Evolutionary conservation across 2,797 vertebrate species (phyloP).

Genomic region (Ciconia nigra): DNA sequence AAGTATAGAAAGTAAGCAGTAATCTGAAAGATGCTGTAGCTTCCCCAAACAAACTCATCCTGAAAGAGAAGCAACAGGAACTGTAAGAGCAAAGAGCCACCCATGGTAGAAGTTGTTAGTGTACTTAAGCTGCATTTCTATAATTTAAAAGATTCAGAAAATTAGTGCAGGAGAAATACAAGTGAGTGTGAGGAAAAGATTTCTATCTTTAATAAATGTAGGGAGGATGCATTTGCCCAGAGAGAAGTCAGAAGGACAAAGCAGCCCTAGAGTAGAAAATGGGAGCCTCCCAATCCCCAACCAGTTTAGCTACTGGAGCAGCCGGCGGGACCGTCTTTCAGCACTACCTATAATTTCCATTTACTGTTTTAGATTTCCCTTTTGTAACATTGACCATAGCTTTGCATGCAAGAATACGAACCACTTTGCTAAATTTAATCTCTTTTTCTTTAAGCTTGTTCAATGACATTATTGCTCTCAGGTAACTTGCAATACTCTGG

Average conservation of each 20-base stretch:
- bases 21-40: background rate
- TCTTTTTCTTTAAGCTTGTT: background rate
- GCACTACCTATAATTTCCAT: background rate
- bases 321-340: fast-evolving
- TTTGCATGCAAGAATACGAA: background rate
- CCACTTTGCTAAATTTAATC: background rate
- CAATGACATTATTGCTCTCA: background rate
- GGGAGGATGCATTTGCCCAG: background rate
- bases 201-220: background rate
- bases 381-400: background rate
- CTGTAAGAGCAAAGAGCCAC: background rate
- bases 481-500: background rate
- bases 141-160: background rate
- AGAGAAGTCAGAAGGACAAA: background rate
- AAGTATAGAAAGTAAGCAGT: background rate
- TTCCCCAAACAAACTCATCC: background rate
- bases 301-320: background rate
- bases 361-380: background rate
- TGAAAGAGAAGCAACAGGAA: background rate
- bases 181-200: background rate
- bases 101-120: background rate
- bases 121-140: background rate
- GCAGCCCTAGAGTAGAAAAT: background rate
- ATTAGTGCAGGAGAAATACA: background rate
- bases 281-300: background rate